A percentile compares a stretch with the other conserved stretches of the same genome.
Evolutionary conservation across 2,797 vertebrate genomes (phyloP).

Genomic region (Protonibea diacanthus): DNA sequence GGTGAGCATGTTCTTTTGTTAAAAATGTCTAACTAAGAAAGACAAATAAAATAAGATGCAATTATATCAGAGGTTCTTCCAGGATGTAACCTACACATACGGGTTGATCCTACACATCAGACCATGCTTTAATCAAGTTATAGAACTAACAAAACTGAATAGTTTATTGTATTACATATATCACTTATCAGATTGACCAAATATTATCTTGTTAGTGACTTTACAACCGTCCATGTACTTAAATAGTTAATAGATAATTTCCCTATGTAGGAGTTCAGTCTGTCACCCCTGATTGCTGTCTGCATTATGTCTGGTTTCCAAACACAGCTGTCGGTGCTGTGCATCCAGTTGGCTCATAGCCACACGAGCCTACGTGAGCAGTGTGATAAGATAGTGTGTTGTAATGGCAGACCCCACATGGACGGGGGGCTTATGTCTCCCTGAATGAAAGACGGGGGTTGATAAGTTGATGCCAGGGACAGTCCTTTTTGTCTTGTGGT

Average conservation of each 20-base stretch:
- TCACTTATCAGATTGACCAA: neutral
- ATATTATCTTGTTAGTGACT: neutral
- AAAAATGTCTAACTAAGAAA: neutral
- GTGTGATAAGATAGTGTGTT: constrained; percentile 73
- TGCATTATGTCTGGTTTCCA: constrained; percentile 69
- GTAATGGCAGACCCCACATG: constrained; percentile 71
- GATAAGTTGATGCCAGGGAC: constrained; percentile 74
- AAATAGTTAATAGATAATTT: neutral
- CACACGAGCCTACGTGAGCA: constrained; percentile 66
- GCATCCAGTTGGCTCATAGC: constrained; percentile 49
- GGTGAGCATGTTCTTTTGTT: no score
- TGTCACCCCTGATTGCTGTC: constrained; percentile 37
- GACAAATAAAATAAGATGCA: no score
- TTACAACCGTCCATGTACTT: neutral
- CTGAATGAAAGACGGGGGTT: constrained; percentile 70
- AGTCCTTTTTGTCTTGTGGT: constrained; percentile 79
- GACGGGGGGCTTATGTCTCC: constrained; percentile 56
- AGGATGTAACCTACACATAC: neutral
- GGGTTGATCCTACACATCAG: neutral
- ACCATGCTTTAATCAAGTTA: neutral
- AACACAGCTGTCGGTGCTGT: constrained; percentile 64
- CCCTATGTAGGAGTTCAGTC: constrained; percentile 27
- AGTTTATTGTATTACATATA: neutral
- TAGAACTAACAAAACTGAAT: neutral
- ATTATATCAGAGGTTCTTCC: neutral